These are phyloP conservation scores for Lemur catta DNA, from an alignment of 2,797 vertebrate species.

Conservation along the genomic window DNA sequence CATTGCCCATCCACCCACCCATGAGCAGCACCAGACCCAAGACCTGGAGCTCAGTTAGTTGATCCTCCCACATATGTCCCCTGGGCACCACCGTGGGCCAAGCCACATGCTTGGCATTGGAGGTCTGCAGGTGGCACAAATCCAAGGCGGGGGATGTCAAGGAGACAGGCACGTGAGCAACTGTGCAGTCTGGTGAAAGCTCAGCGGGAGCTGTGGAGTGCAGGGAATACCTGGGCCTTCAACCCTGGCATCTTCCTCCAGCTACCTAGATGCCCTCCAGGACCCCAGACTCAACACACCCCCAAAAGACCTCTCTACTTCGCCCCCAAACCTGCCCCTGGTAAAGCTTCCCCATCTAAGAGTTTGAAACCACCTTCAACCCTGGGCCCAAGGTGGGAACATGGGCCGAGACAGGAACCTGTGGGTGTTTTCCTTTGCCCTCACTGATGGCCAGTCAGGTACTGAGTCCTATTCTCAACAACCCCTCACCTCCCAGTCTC, in stretches of 20 bases:
- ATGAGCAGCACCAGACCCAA: no score
- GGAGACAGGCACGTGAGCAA: accelerated
- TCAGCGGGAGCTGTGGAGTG: background rate
- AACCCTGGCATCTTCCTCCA: background rate
- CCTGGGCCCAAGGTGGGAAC: no score
- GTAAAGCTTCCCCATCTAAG: no score
- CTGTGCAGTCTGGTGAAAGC: accelerated
- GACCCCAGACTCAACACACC: background rate
- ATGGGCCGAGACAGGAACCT: accelerated
- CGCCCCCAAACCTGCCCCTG: background rate
- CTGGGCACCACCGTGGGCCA: accelerated
- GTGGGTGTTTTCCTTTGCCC: background rate
- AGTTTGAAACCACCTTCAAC: background rate
- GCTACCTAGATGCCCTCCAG: background rate
- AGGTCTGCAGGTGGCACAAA: background rate
- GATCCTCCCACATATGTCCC: background rate
- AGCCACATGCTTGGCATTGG: accelerated
- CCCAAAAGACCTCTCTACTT: background rate
- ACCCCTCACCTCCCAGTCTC: background rate
- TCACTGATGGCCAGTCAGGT: accelerated
- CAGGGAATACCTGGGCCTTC: no score
- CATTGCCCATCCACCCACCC: background rate
- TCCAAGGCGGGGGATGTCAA: accelerated
- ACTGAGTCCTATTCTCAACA: no score
- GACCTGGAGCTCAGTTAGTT: background rate